Evolutionary conservation across 30 jellyfish, hydroid and myxozoan species (phyloP).

Genomic region (Turritopsis rubra): DNA sequence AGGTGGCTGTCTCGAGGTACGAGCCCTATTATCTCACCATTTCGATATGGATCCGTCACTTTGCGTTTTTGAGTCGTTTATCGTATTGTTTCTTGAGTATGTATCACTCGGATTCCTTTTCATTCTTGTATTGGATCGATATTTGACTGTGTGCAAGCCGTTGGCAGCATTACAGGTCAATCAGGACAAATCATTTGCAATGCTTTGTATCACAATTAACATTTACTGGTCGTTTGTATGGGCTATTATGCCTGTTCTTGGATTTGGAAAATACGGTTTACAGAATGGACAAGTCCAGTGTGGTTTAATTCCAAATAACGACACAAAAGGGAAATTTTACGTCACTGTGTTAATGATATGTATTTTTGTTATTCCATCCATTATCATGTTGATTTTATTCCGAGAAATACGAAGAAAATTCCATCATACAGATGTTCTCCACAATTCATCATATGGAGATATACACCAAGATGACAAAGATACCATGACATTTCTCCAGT

Average conservation of each 20-base stretch:
- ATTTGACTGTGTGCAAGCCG: background rate
- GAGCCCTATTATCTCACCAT: background rate
- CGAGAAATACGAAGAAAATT: background rate
- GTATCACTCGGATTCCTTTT: background rate
- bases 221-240: background rate
- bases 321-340: background rate
- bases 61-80: background rate
- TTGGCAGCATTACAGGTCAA: background rate
- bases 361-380: background rate
- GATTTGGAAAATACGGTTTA: background rate
- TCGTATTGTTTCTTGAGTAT: background rate
- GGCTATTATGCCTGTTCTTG: constrained; percentile 3
- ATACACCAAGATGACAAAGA: background rate
- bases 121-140: background rate
- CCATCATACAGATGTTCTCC: background rate
- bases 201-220: background rate
- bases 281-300: background rate
- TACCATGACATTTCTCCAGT: background rate
- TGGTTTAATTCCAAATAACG: constrained; percentile 1
- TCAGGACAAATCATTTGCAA: background rate
- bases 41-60: background rate
- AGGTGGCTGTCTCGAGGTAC: background rate
- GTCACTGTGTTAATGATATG: background rate
- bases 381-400: background rate
- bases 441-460: background rate